Conservation (phyloP, 2,113 vertebrate genomes). For the Opisthocomus hoazin region DNA sequence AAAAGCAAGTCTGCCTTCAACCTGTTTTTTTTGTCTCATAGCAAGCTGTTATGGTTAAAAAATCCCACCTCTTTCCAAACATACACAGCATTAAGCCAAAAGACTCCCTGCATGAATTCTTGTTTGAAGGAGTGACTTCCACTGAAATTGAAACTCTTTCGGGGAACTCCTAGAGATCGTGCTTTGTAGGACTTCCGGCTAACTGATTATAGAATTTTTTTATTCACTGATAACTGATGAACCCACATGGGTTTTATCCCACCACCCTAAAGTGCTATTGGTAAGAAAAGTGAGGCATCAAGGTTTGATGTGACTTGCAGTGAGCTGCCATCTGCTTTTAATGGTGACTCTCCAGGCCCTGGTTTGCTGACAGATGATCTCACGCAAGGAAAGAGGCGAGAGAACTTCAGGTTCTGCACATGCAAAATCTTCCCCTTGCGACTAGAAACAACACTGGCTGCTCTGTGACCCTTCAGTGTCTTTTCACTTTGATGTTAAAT, state of each 20-base stretch:
- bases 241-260: neutral
- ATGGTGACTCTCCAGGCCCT: neutral
- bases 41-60: constrained; percentile 2
- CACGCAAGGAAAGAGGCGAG: neutral
- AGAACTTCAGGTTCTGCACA: neutral
- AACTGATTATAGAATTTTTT: neutral
- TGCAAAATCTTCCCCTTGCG: neutral
- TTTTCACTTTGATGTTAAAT: neutral
- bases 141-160: neutral
- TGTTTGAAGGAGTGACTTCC: neutral
- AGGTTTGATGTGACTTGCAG: neutral
- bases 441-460: neutral
- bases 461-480: neutral
- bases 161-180: neutral
- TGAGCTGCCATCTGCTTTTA: neutral
- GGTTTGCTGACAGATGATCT: neutral
- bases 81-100: neutral
- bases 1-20: neutral
- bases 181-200: neutral
- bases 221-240: neutral
- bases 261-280: neutral
- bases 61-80: neutral
- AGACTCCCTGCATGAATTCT: neutral
- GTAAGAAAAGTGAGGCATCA: neutral
- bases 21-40: neutral